phyloP scores from a whole-genome alignment of 2,888 invertebrate genomes.

The Hirudinaria manillensis region DNA sequence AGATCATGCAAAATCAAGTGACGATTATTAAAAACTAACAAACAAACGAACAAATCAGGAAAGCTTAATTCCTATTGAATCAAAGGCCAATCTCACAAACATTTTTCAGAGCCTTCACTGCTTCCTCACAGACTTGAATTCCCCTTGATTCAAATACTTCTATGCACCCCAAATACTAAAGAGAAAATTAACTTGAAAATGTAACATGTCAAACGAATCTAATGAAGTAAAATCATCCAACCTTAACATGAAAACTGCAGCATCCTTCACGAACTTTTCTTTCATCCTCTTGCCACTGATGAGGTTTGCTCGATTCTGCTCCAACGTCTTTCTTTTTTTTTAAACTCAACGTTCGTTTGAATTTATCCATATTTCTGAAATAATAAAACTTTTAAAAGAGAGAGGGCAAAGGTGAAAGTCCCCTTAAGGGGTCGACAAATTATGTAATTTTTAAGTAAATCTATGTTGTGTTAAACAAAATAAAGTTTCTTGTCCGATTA shows the following conservation, averaged over 20 bases:
- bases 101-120: conserved; percentile 78
- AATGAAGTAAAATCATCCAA: conserved; percentile 47
- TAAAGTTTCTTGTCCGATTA: no score
- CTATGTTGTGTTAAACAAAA: no score
- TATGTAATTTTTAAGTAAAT: no score
- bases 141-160: conserved; percentile 98
- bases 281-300: conserved; percentile 97
- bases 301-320: conserved; percentile 82
- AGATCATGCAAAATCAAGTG: neutral
- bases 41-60: neutral
- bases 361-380: conserved; percentile 46
- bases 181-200: conserved; percentile 28
- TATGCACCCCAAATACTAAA: conserved; percentile 88
- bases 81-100: conserved; percentile 61
- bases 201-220: neutral
- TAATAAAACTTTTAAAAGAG: neutral
- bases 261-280: conserved; percentile 88
- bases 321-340: conserved; percentile 69
- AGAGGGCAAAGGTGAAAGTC: neutral
- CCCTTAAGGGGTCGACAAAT: no score
- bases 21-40: neutral
- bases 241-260: conserved; percentile 93
- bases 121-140: conserved; percentile 99
- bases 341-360: conserved; percentile 56
- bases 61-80: conserved; percentile 4